A percentile compares a stretch with the other conserved stretches of the same genome.
phyloP scores from a whole-genome alignment of 2,888 invertebrate species.

The Gortyna flavago region DNA sequence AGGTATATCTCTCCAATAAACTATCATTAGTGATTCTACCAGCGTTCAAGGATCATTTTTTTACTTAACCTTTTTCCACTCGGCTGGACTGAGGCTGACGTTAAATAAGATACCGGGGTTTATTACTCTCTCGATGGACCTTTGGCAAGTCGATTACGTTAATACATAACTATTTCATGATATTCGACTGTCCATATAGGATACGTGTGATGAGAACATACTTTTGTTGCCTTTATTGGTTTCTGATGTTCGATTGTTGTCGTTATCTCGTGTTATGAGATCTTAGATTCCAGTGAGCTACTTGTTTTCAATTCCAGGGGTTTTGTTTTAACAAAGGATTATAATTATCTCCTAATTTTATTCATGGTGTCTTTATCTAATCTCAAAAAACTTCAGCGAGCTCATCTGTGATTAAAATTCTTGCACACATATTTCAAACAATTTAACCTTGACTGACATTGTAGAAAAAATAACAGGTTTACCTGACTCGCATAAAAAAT shows the following conservation, averaged over 20 bases:
- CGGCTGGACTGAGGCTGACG: conserved; percentile 58
- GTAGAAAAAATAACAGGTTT: background rate
- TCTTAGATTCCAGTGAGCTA: background rate
- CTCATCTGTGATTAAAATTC: background rate
- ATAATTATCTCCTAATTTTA: background rate
- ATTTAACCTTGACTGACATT: background rate
- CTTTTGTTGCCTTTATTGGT: conserved; percentile 21
- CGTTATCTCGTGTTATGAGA: background rate
- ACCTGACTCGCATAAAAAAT: background rate
- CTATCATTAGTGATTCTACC: conserved; percentile 60
- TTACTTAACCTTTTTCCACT: conserved; percentile 68
- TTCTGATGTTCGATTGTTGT: conserved; percentile 6
- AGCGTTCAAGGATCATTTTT: conserved; percentile 59
- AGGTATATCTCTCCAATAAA: conserved; percentile 46
- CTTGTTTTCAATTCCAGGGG: background rate
- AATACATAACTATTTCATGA: conserved; percentile 59
- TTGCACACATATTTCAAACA: background rate
- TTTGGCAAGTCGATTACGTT: conserved; percentile 60
- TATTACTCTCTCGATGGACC: conserved; percentile 66
- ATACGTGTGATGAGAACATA: conserved; percentile 32
- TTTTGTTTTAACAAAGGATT: background rate
- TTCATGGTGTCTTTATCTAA: background rate
- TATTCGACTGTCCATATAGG: conserved; percentile 45
- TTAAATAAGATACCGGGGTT: conserved; percentile 67
- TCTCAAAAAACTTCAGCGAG: background rate